Evolutionary conservation across 1,140 invertebrate species (phyloP), one percentile per base, ranked within the genome.

Genomic region (Thereuonema tuberculata): DNA sequence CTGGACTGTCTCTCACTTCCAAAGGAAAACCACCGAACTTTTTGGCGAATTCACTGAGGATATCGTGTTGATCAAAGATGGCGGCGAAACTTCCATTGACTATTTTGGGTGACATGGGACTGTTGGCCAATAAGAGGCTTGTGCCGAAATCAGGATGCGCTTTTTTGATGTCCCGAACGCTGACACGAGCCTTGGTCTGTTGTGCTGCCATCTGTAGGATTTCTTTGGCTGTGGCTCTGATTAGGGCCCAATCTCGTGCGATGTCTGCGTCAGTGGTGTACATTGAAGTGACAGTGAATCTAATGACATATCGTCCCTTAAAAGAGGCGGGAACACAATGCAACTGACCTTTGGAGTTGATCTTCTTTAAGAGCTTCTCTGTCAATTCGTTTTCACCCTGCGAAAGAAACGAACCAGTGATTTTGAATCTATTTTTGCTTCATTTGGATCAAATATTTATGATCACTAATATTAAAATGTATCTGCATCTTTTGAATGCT

Each of bases 31-130:
- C 80, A 23, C 80, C 80, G 64, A 85, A 82, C n/a, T 81, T 83
- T 55, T 73, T 70, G 37, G 84, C 83, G 71, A 85, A 88, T 62
- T 87, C 87, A 23, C 82, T 82, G 53, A 93, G 77, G 17, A 89
- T 80, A 66, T 91, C 87, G 56, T 83, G 85, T 29, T 87, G 86
- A 69, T 98, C 93, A 68, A 93, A 93, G 61, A 98, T 86, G 5
- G 93, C 93, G 0, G 88, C 93, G 74, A 94, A 97, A 63, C 89
- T 95, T 0, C 91, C 94, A 67, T 97, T 96, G 5, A 97, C 89
- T 21, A 98, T 88, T 76, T 97, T 97, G 0, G 94, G 93, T 25
- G 92, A 95, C 84, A 95, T 92, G 1, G 93, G 93, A 24, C 89
- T 90, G 72, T 97, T 96, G 64, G 75, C 75, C 12, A 94, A 85